Evolutionary conservation across 1,140 invertebrate genomes (phyloP).

Genomic region (Semibalanus balanoides): DNA sequence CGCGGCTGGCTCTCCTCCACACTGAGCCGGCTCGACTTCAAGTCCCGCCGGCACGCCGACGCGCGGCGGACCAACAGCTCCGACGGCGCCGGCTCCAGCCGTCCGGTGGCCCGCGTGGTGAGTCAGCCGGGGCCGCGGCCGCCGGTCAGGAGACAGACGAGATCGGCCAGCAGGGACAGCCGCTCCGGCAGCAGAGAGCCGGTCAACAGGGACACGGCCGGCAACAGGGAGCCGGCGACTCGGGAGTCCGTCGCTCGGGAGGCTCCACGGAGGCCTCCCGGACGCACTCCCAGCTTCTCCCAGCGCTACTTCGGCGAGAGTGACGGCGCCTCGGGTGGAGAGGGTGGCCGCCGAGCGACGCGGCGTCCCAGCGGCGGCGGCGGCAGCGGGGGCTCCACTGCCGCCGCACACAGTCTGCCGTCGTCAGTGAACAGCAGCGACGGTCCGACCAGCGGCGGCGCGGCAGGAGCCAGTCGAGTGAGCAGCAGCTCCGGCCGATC

Average conservation of each 20-base stretch:
- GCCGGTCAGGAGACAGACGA: neutral
- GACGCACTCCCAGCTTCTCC: constrained; percentile 13
- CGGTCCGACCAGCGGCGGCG: constrained; percentile 21
- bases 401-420: neutral
- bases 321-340: constrained; percentile 9
- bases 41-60: neutral
- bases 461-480: constrained; percentile 13
- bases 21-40: neutral
- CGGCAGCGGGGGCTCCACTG: neutral
- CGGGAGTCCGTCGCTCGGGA: too few relatives aligned
- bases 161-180: neutral
- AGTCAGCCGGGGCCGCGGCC: neutral
- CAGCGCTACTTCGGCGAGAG: constrained; percentile 21
- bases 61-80: neutral
- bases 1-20: neutral
- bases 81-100: neutral
- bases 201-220: too few relatives aligned
- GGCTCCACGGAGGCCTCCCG: neutral
- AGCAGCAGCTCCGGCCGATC: constrained; percentile 18
- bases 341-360: neutral
- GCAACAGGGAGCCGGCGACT: too few relatives aligned
- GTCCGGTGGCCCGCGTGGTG: neutral
- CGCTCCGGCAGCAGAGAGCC: neutral
- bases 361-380: neutral
- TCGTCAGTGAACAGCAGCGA: constrained; percentile 20